A percentile compares a stretch with the other conserved stretches of the same genome.
Conservation (phyloP, 1,140 invertebrate species). For the Achatina immaculata region DNA sequence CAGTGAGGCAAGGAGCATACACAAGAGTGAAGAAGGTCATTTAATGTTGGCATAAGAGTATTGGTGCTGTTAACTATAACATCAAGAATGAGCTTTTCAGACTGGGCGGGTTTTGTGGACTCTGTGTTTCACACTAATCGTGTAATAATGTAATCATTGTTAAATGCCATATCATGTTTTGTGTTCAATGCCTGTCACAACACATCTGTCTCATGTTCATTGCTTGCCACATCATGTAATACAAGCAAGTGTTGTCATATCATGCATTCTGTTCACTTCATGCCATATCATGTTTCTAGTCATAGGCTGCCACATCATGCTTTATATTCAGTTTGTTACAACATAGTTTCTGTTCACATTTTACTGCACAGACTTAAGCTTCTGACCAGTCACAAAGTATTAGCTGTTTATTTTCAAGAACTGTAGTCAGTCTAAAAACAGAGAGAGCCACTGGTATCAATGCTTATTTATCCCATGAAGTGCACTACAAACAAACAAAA, state of each 20-base stretch:
- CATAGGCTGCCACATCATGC: background rate
- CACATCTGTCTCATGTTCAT: background rate
- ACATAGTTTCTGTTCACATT: background rate
- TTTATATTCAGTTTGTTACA: background rate
- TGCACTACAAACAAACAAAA: too few species aligned
- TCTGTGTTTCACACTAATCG: slow-evolving; percentile 27
- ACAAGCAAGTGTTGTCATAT: background rate
- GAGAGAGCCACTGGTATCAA: too few species aligned
- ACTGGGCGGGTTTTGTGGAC: slow-evolving; percentile 28
- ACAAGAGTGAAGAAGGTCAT: background rate
- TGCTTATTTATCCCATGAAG: too few species aligned
- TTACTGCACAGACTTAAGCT: too few species aligned
- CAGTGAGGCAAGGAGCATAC: background rate
- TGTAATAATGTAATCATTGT: background rate
- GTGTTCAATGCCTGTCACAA: background rate
- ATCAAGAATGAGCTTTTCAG: slow-evolving; percentile 17
- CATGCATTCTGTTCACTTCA: background rate
- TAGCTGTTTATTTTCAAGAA: too few species aligned
- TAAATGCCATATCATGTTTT: background rate
- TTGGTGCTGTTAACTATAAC: background rate
- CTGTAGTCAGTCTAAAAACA: too few species aligned
- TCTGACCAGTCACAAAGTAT: too few species aligned
- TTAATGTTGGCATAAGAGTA: background rate
- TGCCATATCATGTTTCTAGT: background rate
- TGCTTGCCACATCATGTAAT: background rate